A percentile compares a stretch with the other conserved stretches of the same genome.
Conservation (phyloP, 2,113 vertebrate species). For the Saimiri boliviensis region DNA sequence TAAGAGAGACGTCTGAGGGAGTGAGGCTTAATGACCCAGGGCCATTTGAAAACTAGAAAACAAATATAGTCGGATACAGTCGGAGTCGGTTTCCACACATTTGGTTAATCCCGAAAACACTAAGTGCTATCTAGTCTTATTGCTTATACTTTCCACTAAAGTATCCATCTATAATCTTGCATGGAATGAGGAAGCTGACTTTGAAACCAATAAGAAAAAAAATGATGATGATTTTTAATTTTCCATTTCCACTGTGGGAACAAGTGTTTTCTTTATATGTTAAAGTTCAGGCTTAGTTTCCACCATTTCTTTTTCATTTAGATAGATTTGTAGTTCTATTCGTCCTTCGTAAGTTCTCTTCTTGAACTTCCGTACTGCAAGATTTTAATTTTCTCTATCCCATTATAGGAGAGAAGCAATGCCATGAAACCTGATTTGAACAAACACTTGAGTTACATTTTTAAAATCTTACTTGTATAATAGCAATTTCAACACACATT, state of each 20-base stretch:
- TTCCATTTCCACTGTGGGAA: constrained; percentile 3
- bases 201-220: constrained; percentile 22
- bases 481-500: constrained; percentile 43
- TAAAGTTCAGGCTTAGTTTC: constrained; percentile 52
- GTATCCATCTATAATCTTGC: constrained; percentile 50
- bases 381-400: constrained; percentile 23
- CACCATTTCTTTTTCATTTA: background rate
- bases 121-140: constrained; percentile 74
- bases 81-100: constrained; percentile 48
- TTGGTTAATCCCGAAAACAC: constrained; percentile 66
- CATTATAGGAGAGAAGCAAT: constrained; percentile 38
- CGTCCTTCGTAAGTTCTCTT: background rate
- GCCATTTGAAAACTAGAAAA: constrained; percentile 48
- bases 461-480: constrained; percentile 43
- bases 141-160: constrained; percentile 70
- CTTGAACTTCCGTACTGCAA: background rate
- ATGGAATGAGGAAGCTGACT: constrained; percentile 31
- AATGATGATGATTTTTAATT: constrained; percentile 32
- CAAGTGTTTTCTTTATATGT: background rate
- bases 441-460: constrained; percentile 38
- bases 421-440: constrained; percentile 38
- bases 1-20: constrained; percentile 4
- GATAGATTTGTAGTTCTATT: background rate
- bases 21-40: background rate
- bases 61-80: constrained; percentile 22